These are phyloP conservation scores for Chauna torquata DNA, from an alignment of 2,113 vertebrate species.

Conservation along the genomic window DNA sequence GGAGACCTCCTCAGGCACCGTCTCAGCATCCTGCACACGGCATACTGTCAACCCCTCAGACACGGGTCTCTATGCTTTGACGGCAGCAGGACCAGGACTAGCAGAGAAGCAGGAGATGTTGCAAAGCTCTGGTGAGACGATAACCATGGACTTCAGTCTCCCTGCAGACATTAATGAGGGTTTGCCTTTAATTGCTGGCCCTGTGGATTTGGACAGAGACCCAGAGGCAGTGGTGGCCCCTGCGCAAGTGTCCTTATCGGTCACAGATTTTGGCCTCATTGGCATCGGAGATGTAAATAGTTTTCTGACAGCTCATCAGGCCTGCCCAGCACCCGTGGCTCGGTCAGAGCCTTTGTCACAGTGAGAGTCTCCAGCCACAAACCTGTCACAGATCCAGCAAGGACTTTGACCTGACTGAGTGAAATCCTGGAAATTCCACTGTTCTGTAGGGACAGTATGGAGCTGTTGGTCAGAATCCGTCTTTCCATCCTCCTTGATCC, in stretches of 20 bases:
- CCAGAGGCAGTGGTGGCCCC: slow-evolving; percentile 66
- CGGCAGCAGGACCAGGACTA: neutral
- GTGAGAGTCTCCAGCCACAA: slow-evolving; percentile 67
- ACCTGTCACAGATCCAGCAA: slow-evolving; percentile 16
- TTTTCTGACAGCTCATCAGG: slow-evolving; percentile 78
- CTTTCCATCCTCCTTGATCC: slow-evolving; percentile 56
- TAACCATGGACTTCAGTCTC: slow-evolving; percentile 74
- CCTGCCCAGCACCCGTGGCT: slow-evolving; percentile 75
- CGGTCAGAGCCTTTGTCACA: slow-evolving; percentile 81
- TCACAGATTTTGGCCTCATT: slow-evolving; percentile 83
- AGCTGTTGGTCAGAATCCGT: slow-evolving; percentile 31
- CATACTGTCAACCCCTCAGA: neutral
- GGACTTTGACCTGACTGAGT: slow-evolving; percentile 35
- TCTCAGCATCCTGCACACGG: neutral
- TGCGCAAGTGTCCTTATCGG: slow-evolving; percentile 79
- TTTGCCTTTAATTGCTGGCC: slow-evolving; percentile 70
- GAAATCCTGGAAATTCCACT: slow-evolving; percentile 2
- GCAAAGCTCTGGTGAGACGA: slow-evolving; percentile 57
- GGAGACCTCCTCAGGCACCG: neutral
- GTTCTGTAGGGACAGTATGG: neutral
- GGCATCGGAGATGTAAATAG: slow-evolving; percentile 80
- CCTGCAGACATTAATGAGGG: slow-evolving; percentile 62
- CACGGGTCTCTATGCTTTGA: slow-evolving; percentile 72
- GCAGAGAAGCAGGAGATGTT: slow-evolving; percentile 72
- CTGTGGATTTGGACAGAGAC: slow-evolving; percentile 61